Base-by-base conservation (phyloP, 1,140 invertebrate species). In the Onthophagus taurus region DNA sequence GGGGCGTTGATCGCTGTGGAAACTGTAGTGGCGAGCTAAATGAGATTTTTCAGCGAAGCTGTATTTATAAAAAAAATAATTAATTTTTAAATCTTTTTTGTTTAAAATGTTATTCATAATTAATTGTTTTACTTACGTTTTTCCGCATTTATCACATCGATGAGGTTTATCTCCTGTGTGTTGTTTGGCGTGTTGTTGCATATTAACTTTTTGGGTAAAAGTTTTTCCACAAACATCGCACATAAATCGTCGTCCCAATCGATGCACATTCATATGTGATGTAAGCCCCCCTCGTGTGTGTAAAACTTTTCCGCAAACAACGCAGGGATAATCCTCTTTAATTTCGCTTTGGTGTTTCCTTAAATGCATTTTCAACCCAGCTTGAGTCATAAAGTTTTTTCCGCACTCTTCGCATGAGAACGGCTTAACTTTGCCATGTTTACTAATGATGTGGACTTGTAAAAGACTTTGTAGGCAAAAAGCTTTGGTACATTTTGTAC, bases 111-210 rank as follows among this genome's bases (percentile, higher is more conserved):
- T 26, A 26, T 7, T 26, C 7, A 26, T 26, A 7, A 26, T 26
- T 26, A n/a, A 26, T 33, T 16, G 6, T 26, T 7, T 7, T 7
- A 12, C 48, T 50, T 56, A 58, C 45, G 62, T 54, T 55, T 69
- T 67, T 30, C 66, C 63, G 53, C 81, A 82, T 37, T 80, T 59
- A 37, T 75, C 71, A 71, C 85, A 88, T 20, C 69, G 67, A 58
- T 83, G 85, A 2, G 83, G 83, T 52, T 83, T 83, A 49, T 85
- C 81, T 50, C 80, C 79, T 1, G 80, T 82, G 48, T 84, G 82
- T 41, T 77, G 79, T 35, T 81, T 64, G 21, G 76, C 61, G 55
- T 81, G 78, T 44, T 68, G 62, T 24, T 67, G 66, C 36, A 72
- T 58, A 49, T 71, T 72, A 12, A 63, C 62, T 52, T 72, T 72